Evolutionary conservation across 2,888 invertebrate genomes (phyloP), one percentile per base, ranked within the genome.

Genomic region (Cheiracanthium punctorium): DNA sequence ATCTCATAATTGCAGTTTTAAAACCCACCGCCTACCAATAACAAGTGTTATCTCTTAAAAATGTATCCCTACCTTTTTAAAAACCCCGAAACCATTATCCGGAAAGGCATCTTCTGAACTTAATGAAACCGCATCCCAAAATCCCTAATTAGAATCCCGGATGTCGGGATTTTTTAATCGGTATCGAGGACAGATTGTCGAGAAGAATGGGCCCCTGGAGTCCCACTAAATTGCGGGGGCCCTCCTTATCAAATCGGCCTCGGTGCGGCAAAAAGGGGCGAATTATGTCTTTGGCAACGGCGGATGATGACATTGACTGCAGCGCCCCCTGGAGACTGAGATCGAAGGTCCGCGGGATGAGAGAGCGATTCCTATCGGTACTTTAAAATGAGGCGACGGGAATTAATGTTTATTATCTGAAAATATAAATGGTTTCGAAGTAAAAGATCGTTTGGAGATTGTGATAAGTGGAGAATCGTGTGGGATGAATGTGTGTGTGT

Each of bases 271-370:
- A 32, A 24, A 65, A 52, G 37, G 76, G 73, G 79, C 79, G 79
- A 73, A n/a, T n/a, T n/a, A 79, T 84, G 84, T 84, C 79, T 84
- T 64, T 84, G 14, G 30, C n/a, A 65, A 20, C 48, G 58, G 58
- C 41, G 69, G 67, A 74, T 84, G 84, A 84, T 73, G 84, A 84
- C 84, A 84, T n/a, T 48, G 0, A 43, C 33, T 33, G 32, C 67
- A 84, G 84, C 84, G 84, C 84, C 84, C 84, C 73, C 84, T 79
- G 32, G 84, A 77, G 84, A 69, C 29, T 10, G 48, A 12, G 73
- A 67, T 79, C 69, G 69, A 37, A 79, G 84, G 69, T 73, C 79
- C 73, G 84, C 73, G 69, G 41, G 72, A 52, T 24, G 24, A 48
- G n/a, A 7, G 24, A 58, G 58, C 20, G 58, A 58, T 58, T 58